Base-by-base conservation (phyloP, 2,888 invertebrate species). In the Parnassius smintheus region DNA sequence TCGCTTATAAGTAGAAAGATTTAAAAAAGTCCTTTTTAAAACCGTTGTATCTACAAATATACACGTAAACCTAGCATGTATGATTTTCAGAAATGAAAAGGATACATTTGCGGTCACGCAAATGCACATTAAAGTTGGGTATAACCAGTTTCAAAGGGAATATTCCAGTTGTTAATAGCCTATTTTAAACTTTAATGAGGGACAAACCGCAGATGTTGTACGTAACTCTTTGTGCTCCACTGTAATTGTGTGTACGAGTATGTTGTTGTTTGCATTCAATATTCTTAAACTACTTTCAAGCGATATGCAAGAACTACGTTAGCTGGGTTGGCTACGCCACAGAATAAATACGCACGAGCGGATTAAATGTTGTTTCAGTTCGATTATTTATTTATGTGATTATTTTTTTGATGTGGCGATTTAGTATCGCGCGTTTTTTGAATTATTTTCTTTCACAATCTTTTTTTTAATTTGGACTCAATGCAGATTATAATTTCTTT, bases 131-230 rank as follows among this genome's bases (percentile, higher is more conserved):
- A 55, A 55, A 56, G 48, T 51, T 55, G 42, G 49, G 11, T 45
- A 44, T 12, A 56, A 61, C 61, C 55, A 45, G 61, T 57, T 62
- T 51, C 56, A 57, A 56, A 62, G 57, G 25, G 62, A 57, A 45
- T 49, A 54, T 42, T 62, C 58, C 54, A 53, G 58, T 58, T 58
- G 56, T 62, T 58, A 62, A 58, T 62, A 44, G 53, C 46, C 53
- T 45, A 22, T 58, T 58, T 58, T 54, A 62, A 58, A 58, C 42
- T 58, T 58, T 58, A 62, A 58, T 49, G 62, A 62, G 57, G 53
- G 53, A 53, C 18, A 49, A 48, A 41, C 46, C 52, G 41, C 52
- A 57, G 41, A 57, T 51, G 56, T 51, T 44, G 42, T 35, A 18
- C 42, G 42, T 41, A 50, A 12, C n/a, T 41, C 25, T 49, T 54